Percentiles rank a stretch among this genome's conserved stretches.
Evolutionary conservation across 2,888 invertebrate species (phyloP).

Genomic region (Temnothorax ravouxi): DNA sequence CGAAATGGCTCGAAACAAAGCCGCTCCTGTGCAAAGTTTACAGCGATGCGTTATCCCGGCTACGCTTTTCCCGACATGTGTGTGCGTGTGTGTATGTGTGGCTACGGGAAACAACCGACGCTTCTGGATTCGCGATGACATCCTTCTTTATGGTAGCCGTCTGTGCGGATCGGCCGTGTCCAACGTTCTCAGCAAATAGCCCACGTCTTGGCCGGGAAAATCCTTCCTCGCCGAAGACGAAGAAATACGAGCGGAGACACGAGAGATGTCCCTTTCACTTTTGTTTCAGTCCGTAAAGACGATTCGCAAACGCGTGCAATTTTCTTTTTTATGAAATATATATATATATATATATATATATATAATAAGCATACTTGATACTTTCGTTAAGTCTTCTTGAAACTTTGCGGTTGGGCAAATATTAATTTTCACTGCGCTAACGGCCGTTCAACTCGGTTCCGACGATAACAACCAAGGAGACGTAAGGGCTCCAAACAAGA

Average conservation of each 20-base stretch:
- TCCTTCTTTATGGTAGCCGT: conserved; percentile 73
- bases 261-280: conserved; percentile 30
- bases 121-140: conserved; percentile 66
- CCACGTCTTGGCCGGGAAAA: conserved; percentile 43
- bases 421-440: conserved; percentile 28
- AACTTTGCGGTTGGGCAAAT: conserved; percentile 33
- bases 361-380: conserved; percentile 27
- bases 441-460: conserved; percentile 12
- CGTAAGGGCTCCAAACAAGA: neutral
- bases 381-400: conserved; percentile 27
- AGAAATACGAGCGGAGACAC: conserved; percentile 41
- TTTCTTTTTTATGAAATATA: conserved; percentile 10
- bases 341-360: no score
- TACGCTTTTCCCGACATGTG: conserved; percentile 8
- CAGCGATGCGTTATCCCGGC: conserved; percentile 60
- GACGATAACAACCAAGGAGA: conserved; percentile 4
- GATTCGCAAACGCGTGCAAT: neutral
- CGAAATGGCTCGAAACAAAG: conserved; percentile 49
- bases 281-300: conserved; percentile 1
- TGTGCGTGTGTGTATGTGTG: conserved; percentile 23
- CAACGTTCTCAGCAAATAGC: conserved; percentile 69
- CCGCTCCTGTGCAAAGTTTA: conserved; percentile 60
- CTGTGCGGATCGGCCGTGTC: conserved; percentile 68
- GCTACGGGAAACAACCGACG: conserved; percentile 58
- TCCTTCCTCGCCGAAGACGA: conserved; percentile 47